phyloP scores from a whole-genome alignment of 2,888 invertebrate species.

The Arrhopalites spinosus region DNA sequence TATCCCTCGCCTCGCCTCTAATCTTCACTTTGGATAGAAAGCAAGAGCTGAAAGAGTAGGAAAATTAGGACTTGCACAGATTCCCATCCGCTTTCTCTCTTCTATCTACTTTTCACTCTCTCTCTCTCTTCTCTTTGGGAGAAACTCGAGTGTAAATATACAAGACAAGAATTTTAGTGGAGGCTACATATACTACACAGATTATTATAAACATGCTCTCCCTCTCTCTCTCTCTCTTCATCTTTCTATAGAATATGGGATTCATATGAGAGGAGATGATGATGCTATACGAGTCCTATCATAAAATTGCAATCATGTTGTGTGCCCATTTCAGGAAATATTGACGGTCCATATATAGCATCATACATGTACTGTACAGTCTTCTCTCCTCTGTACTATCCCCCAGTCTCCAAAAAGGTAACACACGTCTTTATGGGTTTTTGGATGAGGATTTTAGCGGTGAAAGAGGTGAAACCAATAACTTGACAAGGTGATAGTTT shows the following conservation, averaged over 20 bases:
- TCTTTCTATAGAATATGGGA: too few species aligned
- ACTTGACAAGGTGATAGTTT: not conserved
- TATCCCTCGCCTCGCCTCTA: conserved; percentile 11
- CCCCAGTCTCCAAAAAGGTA: not conserved
- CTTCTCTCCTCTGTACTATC: not conserved
- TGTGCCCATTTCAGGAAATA: too few species aligned
- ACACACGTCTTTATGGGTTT: not conserved
- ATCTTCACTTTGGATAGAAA: not conserved
- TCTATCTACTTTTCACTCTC: not conserved
- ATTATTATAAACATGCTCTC: too few species aligned
- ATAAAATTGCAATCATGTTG: too few species aligned
- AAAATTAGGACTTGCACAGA: not conserved
- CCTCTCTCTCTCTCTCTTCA: too few species aligned
- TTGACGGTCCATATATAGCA: too few species aligned
- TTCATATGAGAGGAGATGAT: too few species aligned
- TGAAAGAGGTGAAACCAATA: not conserved
- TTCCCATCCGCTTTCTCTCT: conserved; percentile 1
- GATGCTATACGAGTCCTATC: too few species aligned
- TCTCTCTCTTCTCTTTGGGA: not conserved
- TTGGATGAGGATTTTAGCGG: not conserved
- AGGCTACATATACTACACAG: too few species aligned
- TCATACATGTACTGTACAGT: not conserved
- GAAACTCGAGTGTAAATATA: too few species aligned
- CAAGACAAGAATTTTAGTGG: too few species aligned
- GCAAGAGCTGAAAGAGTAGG: not conserved